Conservation (phyloP, 2,888 invertebrate genomes). For the Salpingus planirostris region DNA sequence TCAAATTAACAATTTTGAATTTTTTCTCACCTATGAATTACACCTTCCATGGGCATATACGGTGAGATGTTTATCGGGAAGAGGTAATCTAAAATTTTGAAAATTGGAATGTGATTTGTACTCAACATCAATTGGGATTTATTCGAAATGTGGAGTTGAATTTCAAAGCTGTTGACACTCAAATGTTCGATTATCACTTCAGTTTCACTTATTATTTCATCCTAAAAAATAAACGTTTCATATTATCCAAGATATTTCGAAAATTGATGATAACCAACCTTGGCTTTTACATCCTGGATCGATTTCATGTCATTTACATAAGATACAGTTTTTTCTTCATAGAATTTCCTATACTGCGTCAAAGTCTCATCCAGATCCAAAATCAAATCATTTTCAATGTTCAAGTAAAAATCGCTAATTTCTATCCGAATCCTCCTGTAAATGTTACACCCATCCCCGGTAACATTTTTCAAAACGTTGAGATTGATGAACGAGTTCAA, state of each 20-base stretch:
- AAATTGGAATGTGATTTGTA: constrained; percentile 35
- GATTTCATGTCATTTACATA: constrained; percentile 41
- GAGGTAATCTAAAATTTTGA: constrained; percentile 32
- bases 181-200: constrained; percentile 26
- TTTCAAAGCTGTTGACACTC: constrained; percentile 27
- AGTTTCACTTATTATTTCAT: no score
- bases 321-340: constrained; percentile 50
- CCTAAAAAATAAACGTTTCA: neutral
- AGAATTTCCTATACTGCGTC: constrained; percentile 46
- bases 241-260: neutral
- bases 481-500: constrained; percentile 56
- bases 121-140: constrained; percentile 37
- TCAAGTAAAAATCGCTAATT: constrained; percentile 58
- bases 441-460: constrained; percentile 48
- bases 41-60: constrained; percentile 40
- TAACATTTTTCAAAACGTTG: constrained; percentile 46
- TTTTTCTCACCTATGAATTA: constrained; percentile 33
- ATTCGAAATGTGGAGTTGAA: constrained; percentile 35
- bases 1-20: constrained; percentile 1
- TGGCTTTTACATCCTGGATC: constrained; percentile 46
- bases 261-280: neutral
- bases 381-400: constrained; percentile 61
- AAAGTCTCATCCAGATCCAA: constrained; percentile 54
- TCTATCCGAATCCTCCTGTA: constrained; percentile 56
- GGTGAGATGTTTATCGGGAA: constrained; percentile 39